phyloP scores from a whole-genome alignment of 2,888 invertebrate species.

The Drosophila peninsularis region DNA sequence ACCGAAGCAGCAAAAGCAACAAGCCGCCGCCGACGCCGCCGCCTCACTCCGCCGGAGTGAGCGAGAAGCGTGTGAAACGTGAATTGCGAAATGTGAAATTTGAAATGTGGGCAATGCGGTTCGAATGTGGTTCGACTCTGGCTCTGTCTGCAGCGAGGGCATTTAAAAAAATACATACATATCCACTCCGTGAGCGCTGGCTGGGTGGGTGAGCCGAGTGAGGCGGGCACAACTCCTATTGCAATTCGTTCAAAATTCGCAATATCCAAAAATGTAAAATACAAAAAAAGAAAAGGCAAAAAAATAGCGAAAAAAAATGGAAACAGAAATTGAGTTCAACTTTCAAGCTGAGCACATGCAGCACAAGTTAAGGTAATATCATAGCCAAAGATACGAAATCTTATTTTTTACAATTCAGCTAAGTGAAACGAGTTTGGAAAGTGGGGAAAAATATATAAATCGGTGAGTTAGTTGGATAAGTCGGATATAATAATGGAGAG shows the following conservation, averaged over 20 bases:
- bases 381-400: neutral
- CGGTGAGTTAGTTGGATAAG: neutral
- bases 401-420: neutral
- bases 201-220: neutral
- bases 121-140: slow-evolving; percentile 11
- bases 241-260: slow-evolving; percentile 12
- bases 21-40: neutral
- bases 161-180: slow-evolving; percentile 23
- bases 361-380: slow-evolving; percentile 1
- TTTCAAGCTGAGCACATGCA: slow-evolving; percentile 5
- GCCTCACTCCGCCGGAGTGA: neutral
- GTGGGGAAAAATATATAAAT: neutral
- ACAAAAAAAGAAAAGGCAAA: neutral
- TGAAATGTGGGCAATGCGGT: slow-evolving; percentile 15
- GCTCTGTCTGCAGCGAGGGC: slow-evolving; percentile 22
- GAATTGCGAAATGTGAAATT: slow-evolving; percentile 10
- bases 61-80: slow-evolving; percentile 23
- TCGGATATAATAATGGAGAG: neutral
- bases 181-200: neutral
- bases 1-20: slow-evolving; percentile 26
- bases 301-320: neutral
- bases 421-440: neutral
- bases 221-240: slow-evolving; percentile 1
- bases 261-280: slow-evolving; percentile 12
- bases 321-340: slow-evolving; percentile 3